These are phyloP conservation scores for Mesocentrotus franciscanus DNA, from an alignment of 53 echinoderm and acorn worm genomes.

Conservation along the genomic window DNA sequence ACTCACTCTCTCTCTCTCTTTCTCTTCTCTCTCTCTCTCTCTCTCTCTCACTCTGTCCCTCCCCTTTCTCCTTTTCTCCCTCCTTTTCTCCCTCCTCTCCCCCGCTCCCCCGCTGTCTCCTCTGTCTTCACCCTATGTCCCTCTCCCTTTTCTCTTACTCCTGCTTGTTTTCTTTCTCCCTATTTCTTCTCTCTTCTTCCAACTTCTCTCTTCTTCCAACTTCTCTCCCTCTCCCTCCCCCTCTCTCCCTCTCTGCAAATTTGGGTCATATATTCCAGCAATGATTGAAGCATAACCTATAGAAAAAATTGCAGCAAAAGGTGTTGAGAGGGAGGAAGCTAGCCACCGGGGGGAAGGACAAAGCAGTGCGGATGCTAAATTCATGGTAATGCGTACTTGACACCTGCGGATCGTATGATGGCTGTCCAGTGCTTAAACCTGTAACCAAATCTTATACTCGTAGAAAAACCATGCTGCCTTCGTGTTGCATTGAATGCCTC, in stretches of 20 bases:
- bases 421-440: conserved; percentile 39
- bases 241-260: background rate
- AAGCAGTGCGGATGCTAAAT: conserved; percentile 16
- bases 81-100: background rate
- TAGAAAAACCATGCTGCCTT: background rate
- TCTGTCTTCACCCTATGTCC: background rate
- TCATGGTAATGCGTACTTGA: conserved; percentile 18
- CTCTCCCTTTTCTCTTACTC: background rate
- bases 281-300: background rate
- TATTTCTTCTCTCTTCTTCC: background rate
- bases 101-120: background rate
- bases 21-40: background rate
- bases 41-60: background rate
- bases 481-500: background rate
- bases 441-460: conserved; percentile 16
- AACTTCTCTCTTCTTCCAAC: background rate
- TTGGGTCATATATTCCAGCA: conserved; percentile 6
- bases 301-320: conserved; percentile 11
- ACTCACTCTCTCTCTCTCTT: background rate
- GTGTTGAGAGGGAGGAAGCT: conserved; percentile 14
- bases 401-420: conserved; percentile 55
- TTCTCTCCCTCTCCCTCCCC: background rate
- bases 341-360: background rate
- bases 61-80: background rate
- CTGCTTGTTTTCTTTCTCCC: background rate